Evolutionary conservation across 2,113 vertebrate genomes (phyloP).

Genomic region (Ceyx margarethae): DNA sequence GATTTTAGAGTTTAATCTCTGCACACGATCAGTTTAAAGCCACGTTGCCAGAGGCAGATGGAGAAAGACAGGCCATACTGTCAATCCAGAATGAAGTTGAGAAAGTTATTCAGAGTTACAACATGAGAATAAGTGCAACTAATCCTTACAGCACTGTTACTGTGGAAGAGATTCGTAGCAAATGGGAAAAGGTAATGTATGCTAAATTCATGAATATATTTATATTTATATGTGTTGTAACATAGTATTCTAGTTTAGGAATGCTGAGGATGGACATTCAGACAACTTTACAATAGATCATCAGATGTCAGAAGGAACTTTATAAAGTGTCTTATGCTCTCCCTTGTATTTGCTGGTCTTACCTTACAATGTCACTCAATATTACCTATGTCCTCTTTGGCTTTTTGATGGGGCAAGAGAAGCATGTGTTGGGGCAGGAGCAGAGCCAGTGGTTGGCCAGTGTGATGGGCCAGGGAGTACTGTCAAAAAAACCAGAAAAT

Average conservation of each 20-base stretch:
- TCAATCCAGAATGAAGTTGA: slow-evolving; percentile 96
- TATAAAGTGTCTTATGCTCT: not conserved
- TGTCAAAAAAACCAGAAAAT: not conserved
- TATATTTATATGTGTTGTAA: not conserved
- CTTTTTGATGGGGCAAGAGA: not conserved
- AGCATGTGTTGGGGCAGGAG: not conserved
- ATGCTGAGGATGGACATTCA: not conserved
- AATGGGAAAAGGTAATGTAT: slow-evolving; percentile 93
- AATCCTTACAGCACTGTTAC: slow-evolving; percentile 94
- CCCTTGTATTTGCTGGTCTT: not conserved
- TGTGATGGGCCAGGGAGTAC: not conserved
- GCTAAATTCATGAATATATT: not conserved
- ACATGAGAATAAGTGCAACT: slow-evolving; percentile 82
- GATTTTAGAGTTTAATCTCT: slow-evolving; percentile 86
- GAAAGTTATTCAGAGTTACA: slow-evolving; percentile 96
- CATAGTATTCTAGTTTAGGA: not conserved
- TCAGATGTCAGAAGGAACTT: not conserved
- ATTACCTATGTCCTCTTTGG: not conserved
- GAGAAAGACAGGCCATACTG: slow-evolving; percentile 92
- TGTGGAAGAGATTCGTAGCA: slow-evolving; percentile 86
- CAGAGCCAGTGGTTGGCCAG: not conserved
- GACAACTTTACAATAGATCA: not conserved
- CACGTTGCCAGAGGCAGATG: slow-evolving; percentile 86
- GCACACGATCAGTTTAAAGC: slow-evolving; percentile 93
- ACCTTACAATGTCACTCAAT: not conserved